Evolutionary conservation across 2,888 invertebrate species (phyloP).

Genomic region (Pyrocoelia pectoralis): DNA sequence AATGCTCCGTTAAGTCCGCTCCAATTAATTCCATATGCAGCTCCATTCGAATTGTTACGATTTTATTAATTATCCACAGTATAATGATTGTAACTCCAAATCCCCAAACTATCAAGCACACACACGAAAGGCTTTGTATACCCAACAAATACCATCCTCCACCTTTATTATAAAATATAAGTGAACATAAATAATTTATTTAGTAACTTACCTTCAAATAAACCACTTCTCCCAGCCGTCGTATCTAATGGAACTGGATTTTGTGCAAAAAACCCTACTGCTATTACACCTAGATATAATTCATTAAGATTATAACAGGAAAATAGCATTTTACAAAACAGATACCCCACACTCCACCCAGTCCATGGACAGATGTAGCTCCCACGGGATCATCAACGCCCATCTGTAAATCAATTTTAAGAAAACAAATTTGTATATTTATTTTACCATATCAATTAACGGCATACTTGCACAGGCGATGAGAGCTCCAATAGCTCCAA

Average conservation of each 20-base stretch:
- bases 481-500: conserved; percentile 81
- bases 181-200: background rate
- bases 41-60: conserved; percentile 86
- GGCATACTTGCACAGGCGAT: conserved; percentile 77
- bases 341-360: conserved; percentile 76
- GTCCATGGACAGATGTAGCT: conserved; percentile 88
- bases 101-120: conserved; percentile 81
- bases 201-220: conserved; percentile 72
- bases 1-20: conserved; percentile 89
- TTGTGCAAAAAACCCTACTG: conserved; percentile 89
- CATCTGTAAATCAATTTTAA: conserved; percentile 54
- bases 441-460: conserved; percentile 70
- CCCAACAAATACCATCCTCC: conserved; percentile 90
- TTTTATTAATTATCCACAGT: conserved; percentile 79
- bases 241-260: conserved; percentile 83
- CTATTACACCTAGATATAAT: conserved; percentile 75
- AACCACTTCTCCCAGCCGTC: conserved; percentile 77
- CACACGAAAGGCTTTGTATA: conserved; percentile 76
- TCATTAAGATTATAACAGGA: too few species aligned
- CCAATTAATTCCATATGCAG: conserved; percentile 86
- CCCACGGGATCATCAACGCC: conserved; percentile 92
- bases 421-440: background rate
- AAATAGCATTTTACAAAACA: too few species aligned
- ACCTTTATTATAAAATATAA: conserved; percentile 61
- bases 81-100: conserved; percentile 73